Evolutionary conservation across 2,113 vertebrate genomes (phyloP), one percentile per base, ranked within the genome.

Genomic region (Centropristis striata): DNA sequence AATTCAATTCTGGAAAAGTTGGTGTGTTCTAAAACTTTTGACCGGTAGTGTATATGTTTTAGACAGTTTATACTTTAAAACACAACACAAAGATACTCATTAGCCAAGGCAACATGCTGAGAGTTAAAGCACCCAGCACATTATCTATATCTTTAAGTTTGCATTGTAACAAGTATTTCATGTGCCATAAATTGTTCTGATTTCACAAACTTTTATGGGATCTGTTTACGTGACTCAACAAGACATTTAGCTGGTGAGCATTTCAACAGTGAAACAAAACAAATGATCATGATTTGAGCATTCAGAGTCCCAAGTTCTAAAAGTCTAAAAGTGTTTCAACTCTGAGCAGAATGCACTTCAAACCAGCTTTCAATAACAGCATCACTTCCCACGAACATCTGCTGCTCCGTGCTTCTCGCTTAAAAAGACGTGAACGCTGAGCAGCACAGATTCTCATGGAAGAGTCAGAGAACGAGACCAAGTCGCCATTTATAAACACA

Each of bases 321-420:
- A 77, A 71, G 21, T 44, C 57, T 2, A 7, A 32, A 41, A 55
- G 42, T 25, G 59, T 54, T 59, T 68, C 16, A 64, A 18, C 15
- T 27, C 54, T 32, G n/a, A 64, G 58, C 23, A 57, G 46, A 67
- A 25, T n/a, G n/a, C 5, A 2, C 25, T 16, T 54, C 39, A 75
- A 41, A 59, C 21, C n/a, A 16, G 20, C 80, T 73, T 78, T 59
- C 55, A 70, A 25, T 21, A 37, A 51, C 57, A 64, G 46, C 71
- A 59, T 25, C 51, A 18, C 85, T 79, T 85, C 80, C 68, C 55
- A 75, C 66, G 6, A 85, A 89, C 84, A 88, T 87, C 86, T 88
- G 82, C 71, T 86, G 82, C 71, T 86, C 39, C 20, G 65, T 37
- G 55, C 50, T 61, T 51, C 54, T 18, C 36, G 12, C 60, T 72